These are phyloP conservation scores for Ursus arctos DNA, from an alignment of 2,113 vertebrate genomes.

Conservation along the genomic window DNA sequence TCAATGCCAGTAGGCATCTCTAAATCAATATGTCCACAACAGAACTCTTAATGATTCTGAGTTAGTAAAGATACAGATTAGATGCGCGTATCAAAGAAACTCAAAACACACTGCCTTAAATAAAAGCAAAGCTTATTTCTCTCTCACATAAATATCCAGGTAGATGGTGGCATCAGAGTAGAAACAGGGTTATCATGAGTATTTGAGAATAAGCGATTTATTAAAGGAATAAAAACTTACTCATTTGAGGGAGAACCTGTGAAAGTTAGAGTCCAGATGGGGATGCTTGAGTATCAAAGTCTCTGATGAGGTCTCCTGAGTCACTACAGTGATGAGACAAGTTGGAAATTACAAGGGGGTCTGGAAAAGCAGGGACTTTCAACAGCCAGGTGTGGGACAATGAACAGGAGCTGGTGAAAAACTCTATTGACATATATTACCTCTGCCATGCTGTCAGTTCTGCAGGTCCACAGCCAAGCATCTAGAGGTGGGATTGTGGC, in stretches of 20 bases:
- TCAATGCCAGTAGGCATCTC: background rate
- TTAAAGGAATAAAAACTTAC: background rate
- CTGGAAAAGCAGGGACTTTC: background rate
- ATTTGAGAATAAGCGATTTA: background rate
- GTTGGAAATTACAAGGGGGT: background rate
- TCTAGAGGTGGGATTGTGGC: background rate
- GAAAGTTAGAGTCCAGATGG: background rate
- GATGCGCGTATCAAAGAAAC: background rate
- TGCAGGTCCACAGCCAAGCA: background rate
- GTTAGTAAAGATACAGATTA: background rate
- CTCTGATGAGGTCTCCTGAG: background rate
- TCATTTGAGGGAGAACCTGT: background rate
- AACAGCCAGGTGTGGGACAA: background rate
- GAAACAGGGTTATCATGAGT: background rate
- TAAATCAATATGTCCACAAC: background rate
- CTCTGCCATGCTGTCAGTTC: background rate
- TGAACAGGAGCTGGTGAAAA: background rate
- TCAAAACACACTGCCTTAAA: background rate
- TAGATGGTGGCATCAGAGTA: background rate
- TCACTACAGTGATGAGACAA: background rate
- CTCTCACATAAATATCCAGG: background rate
- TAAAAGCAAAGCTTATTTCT: background rate
- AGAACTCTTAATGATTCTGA: background rate
- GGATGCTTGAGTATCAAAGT: background rate
- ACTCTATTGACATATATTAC: background rate